Evolutionary conservation across 2,113 vertebrate species (phyloP).

Genomic region (Pseudorectes ferrugineus): DNA sequence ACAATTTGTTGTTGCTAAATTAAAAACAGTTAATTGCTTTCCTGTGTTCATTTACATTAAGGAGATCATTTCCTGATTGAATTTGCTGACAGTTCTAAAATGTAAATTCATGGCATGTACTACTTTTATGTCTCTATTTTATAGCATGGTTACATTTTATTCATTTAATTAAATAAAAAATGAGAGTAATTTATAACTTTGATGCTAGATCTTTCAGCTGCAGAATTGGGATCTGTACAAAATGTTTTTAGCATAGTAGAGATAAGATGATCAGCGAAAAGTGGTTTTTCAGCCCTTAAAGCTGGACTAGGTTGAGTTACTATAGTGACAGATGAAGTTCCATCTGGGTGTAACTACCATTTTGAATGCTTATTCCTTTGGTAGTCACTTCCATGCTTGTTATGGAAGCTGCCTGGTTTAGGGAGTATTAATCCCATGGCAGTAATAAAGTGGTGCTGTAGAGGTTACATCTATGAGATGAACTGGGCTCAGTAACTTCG

Average conservation of each 20-base stretch:
- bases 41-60: slow-evolving; percentile 35
- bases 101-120: not conserved
- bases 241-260: not conserved
- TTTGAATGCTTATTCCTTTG: not conserved
- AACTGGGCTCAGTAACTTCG: not conserved
- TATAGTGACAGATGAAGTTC: not conserved
- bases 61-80: not conserved
- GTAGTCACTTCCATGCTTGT: not conserved
- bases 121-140: slow-evolving; percentile 5
- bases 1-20: slow-evolving; percentile 21
- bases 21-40: not conserved
- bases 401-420: not conserved
- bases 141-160: not conserved
- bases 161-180: slow-evolving; percentile 1
- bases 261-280: not conserved
- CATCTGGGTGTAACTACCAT: not conserved
- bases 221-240: not conserved
- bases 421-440: not conserved
- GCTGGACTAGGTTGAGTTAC: not conserved
- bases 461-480: not conserved
- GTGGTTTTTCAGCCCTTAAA: not conserved
- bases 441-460: not conserved
- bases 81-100: slow-evolving; percentile 15
- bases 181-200: not conserved
- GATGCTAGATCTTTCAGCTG: not conserved